Conservation (phyloP, 2,797 vertebrate species). For the Rhinoraja longicauda region DNA sequence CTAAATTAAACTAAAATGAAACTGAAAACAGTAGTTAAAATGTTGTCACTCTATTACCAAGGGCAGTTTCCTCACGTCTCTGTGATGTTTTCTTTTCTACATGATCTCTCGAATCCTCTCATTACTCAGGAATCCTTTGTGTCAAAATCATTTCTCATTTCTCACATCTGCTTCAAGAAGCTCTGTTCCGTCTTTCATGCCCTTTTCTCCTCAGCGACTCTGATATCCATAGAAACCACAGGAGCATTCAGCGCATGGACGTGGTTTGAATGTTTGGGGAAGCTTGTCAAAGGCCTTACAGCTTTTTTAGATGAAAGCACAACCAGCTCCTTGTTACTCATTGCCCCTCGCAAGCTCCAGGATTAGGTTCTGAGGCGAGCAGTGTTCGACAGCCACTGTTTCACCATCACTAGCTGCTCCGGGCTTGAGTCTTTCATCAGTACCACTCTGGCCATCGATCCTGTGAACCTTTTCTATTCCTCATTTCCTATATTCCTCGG, state of each 20-base stretch:
- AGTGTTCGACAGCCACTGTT: not conserved
- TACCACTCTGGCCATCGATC: too few species aligned
- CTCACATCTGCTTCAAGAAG: not conserved
- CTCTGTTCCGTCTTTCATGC: not conserved
- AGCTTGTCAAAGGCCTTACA: not conserved
- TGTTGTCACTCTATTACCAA: not conserved
- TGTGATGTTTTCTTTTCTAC: not conserved
- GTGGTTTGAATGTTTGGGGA: not conserved
- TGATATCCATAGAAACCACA: not conserved
- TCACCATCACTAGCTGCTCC: not conserved
- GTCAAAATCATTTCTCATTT: not conserved
- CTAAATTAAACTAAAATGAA: not conserved
- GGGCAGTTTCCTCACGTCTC: not conserved
- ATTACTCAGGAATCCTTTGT: too few species aligned
- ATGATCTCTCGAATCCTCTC: not conserved
- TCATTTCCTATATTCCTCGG: not conserved
- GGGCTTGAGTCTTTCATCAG: not conserved
- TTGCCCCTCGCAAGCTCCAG: not conserved
- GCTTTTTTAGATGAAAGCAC: too few species aligned
- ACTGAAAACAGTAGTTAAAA: not conserved
- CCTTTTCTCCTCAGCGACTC: not conserved
- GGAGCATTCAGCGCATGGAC: not conserved
- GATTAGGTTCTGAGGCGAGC: not conserved
- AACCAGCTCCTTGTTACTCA: too few species aligned
- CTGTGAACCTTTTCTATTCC: not conserved